These are phyloP conservation scores for Argyresthia goedartella DNA, from an alignment of 2,888 invertebrate genomes.

Conservation along the genomic window DNA sequence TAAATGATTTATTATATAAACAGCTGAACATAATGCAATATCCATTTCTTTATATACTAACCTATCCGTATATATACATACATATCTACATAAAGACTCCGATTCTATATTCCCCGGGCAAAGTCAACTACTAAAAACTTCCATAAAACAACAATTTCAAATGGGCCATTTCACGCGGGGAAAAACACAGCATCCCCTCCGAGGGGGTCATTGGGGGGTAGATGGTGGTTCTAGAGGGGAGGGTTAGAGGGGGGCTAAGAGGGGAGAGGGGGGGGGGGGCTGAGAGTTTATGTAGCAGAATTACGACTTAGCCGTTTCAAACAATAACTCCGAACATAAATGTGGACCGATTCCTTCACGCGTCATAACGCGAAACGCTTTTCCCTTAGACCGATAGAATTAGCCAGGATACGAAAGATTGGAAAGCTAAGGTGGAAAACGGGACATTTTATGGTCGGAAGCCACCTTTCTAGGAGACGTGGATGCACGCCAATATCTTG, in stretches of 20 bases:
- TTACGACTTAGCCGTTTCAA: constrained; percentile 72
- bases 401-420: constrained; percentile 11
- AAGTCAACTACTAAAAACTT: constrained; percentile 71
- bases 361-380: constrained; percentile 59
- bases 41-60: too few relatives aligned
- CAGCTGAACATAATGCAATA: too few relatives aligned
- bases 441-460: too few relatives aligned
- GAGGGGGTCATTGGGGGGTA: background rate
- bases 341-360: constrained; percentile 67
- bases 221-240: background rate
- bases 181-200: constrained; percentile 55
- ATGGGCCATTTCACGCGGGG: constrained; percentile 66
- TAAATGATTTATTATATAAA: too few relatives aligned
- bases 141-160: constrained; percentile 71
- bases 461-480: too few relatives aligned
- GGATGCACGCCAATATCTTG: too few relatives aligned
- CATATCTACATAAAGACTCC: constrained; percentile 43
- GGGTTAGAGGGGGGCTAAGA: background rate
- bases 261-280: constrained; percentile 28
- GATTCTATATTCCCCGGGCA: constrained; percentile 54
- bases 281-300: constrained; percentile 62
- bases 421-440: background rate
- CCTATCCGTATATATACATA: constrained; percentile 7
- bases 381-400: constrained; percentile 24
- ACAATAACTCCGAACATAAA: constrained; percentile 68